Evolutionary conservation across 1,140 invertebrate species (phyloP).

Genomic region (Drosophila saltans): DNA sequence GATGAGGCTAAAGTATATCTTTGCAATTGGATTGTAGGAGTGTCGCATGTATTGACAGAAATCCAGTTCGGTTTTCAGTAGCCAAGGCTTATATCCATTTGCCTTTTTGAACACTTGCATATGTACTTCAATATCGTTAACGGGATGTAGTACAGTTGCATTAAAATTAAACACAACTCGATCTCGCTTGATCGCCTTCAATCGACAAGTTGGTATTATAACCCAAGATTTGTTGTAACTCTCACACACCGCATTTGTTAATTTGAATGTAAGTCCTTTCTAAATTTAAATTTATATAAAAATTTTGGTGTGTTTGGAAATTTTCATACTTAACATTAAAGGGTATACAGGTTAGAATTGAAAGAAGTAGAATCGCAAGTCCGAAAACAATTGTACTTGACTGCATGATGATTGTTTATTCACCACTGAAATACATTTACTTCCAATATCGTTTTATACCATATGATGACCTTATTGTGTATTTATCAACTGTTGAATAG

Average conservation of each 20-base stretch:
- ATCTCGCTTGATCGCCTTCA: slow-evolving; percentile 16
- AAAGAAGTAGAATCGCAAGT: no score
- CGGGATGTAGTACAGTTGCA: slow-evolving; percentile 7
- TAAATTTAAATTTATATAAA: background rate
- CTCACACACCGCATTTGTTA: background rate
- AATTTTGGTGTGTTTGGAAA: no score
- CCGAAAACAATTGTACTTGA: no score
- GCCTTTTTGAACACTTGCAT: background rate
- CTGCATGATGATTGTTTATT: no score
- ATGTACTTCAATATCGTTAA: background rate
- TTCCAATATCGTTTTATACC: no score
- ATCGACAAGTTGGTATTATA: slow-evolving; percentile 6
- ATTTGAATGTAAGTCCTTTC: background rate
- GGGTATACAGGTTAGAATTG: no score
- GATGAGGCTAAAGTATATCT: background rate
- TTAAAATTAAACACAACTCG: slow-evolving; percentile 20
- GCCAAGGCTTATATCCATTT: slow-evolving; percentile 28
- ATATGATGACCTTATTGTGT: no score
- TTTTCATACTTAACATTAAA: no score
- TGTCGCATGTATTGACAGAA: slow-evolving; percentile 14
- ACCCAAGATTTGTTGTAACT: slow-evolving; percentile 21
- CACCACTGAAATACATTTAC: no score
- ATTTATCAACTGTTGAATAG: no score
- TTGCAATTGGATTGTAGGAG: slow-evolving; percentile 18
- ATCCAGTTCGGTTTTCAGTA: background rate